Evolutionary conservation across 1,140 invertebrate species (phyloP).

Genomic region (Oedothorax gibbosus): DNA sequence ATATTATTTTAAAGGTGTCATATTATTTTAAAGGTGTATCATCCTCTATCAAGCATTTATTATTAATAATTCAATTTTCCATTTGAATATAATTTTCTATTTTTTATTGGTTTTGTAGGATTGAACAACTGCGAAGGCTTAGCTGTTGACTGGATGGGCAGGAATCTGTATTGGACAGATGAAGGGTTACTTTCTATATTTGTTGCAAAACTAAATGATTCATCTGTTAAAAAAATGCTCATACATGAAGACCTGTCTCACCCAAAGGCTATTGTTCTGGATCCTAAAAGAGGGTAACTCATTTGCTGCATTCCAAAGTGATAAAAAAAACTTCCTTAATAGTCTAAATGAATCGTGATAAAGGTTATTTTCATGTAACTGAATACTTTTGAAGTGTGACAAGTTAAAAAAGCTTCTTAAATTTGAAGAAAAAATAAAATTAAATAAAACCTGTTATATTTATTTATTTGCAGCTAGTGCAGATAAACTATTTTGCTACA

Average conservation of each 20-base stretch:
- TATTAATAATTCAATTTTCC: too few relatives aligned
- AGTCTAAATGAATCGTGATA: too few relatives aligned
- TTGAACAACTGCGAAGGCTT: constrained; percentile 80
- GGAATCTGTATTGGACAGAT: constrained; percentile 88
- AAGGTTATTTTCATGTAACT: too few relatives aligned
- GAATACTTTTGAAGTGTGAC: too few relatives aligned
- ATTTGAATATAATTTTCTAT: not conserved
- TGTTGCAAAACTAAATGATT: constrained; percentile 74
- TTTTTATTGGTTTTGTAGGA: constrained; percentile 63
- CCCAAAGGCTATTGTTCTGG: constrained; percentile 78
- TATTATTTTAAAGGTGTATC: too few relatives aligned
- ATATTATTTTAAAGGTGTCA: too few relatives aligned
- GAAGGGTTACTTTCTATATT: constrained; percentile 74
- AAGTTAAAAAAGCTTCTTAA: too few relatives aligned
- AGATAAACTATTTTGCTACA: not conserved
- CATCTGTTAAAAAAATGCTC: constrained; percentile 72
- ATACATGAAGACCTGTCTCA: constrained; percentile 71
- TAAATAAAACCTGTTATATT: too few relatives aligned
- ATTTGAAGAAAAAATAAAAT: too few relatives aligned
- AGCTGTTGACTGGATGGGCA: constrained; percentile 85
- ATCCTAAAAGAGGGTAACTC: constrained; percentile 73
- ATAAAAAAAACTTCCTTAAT: not conserved
- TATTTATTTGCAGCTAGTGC: too few relatives aligned
- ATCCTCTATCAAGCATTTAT: too few relatives aligned
- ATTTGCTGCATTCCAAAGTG: not conserved